These are phyloP conservation scores for Opisthocomus hoazin DNA, from an alignment of 2,113 vertebrate genomes.

Conservation along the genomic window DNA sequence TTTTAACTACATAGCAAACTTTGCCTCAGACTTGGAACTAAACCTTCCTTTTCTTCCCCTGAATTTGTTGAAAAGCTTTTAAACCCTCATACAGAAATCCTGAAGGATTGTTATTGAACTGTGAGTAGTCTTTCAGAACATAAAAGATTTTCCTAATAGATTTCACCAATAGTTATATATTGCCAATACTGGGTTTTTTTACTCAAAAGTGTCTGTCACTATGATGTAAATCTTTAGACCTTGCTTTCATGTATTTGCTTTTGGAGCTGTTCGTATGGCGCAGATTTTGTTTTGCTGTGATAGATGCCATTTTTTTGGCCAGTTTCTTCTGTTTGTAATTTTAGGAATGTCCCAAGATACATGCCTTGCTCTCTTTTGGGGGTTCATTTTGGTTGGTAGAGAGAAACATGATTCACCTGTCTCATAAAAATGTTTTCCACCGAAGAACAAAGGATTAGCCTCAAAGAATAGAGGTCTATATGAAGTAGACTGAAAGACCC, in stretches of 20 bases:
- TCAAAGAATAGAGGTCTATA: not conserved
- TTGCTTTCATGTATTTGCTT: not conserved
- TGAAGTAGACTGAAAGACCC: not conserved
- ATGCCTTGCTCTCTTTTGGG: not conserved
- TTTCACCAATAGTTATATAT: not conserved
- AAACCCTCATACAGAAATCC: not conserved
- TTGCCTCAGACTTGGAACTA: not conserved
- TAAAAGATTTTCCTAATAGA: not conserved
- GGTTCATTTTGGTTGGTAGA: not conserved
- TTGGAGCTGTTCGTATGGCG: not conserved
- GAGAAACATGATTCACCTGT: not conserved
- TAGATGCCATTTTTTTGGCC: not conserved
- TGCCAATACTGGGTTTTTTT: not conserved
- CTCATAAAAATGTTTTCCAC: not conserved
- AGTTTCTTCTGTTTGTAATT: not conserved
- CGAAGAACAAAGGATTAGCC: not conserved
- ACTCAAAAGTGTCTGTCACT: not conserved
- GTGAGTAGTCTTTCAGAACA: not conserved
- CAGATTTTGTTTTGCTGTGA: not conserved
- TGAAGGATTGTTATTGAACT: not conserved
- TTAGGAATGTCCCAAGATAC: not conserved
- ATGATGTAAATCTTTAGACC: not conserved
- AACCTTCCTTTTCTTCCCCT: not conserved
- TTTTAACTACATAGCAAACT: slow-evolving; percentile 28
- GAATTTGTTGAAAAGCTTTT: not conserved